Conservation (phyloP, 2,888 invertebrate species). For the Pilophorus perplexus region DNA sequence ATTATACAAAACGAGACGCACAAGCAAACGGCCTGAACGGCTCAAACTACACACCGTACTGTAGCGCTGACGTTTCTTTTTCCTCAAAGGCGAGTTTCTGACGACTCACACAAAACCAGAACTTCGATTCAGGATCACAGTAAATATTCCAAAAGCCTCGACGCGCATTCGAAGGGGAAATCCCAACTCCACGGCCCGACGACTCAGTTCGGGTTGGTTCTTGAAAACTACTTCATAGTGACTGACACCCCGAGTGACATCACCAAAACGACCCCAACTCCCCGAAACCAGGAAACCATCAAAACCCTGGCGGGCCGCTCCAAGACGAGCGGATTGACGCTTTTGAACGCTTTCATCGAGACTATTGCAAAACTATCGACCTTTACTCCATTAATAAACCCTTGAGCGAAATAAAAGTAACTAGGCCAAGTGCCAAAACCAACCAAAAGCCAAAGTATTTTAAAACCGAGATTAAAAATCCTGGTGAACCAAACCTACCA, state of each 20-base stretch:
- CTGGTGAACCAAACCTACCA: too few species aligned
- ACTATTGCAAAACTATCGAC: slow-evolving; percentile 13
- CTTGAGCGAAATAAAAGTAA: slow-evolving; percentile 5
- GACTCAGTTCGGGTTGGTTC: background rate
- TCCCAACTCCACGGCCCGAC: too few species aligned
- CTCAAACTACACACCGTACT: too few species aligned
- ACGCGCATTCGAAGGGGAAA: too few species aligned
- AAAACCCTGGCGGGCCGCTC: background rate
- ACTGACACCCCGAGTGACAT: background rate
- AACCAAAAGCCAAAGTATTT: slow-evolving; percentile 10
- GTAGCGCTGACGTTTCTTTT: too few species aligned
- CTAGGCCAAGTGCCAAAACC: slow-evolving; percentile 29
- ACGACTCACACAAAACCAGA: too few species aligned
- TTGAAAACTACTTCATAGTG: slow-evolving; percentile 8
- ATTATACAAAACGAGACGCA: too few species aligned
- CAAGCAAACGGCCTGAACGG: too few species aligned
- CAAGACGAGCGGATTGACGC: background rate
- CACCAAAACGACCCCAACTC: background rate
- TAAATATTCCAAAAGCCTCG: too few species aligned
- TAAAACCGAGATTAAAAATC: background rate
- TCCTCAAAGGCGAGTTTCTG: too few species aligned
- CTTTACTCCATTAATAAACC: slow-evolving; percentile 25
- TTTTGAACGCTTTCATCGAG: too few species aligned
- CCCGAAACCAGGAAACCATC: background rate
- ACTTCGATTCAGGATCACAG: too few species aligned